A percentile compares a stretch with the other conserved stretches of the same genome.
These are phyloP conservation scores for Gymnogyps californianus DNA, from an alignment of 2,113 vertebrate genomes.

Conservation along the genomic window DNA sequence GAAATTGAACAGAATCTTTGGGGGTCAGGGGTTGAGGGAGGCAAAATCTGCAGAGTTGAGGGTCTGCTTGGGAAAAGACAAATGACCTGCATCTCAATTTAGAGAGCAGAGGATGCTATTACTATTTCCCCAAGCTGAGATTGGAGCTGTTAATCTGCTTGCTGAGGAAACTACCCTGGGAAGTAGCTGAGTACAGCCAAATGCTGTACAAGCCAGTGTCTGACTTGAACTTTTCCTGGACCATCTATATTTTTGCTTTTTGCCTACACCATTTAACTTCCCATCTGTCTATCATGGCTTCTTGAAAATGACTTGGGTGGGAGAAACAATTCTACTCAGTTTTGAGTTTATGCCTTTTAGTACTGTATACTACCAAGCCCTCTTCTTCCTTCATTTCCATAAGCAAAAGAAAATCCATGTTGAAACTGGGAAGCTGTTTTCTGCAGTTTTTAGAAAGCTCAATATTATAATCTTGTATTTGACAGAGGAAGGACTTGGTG, in stretches of 20 bases:
- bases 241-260: constrained; percentile 2
- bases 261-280: background rate
- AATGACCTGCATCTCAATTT: background rate
- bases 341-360: background rate
- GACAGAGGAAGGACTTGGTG: background rate
- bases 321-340: background rate
- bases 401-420: constrained; percentile 6
- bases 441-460: background rate
- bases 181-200: background rate
- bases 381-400: constrained; percentile 13
- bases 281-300: background rate
- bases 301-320: background rate
- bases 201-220: background rate
- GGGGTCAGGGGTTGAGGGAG: background rate
- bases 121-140: background rate
- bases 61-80: background rate
- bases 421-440: constrained; percentile 22
- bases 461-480: background rate
- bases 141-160: background rate
- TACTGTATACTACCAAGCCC: background rate
- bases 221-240: background rate
- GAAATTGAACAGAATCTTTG: background rate
- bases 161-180: background rate
- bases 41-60: background rate
- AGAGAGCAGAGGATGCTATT: background rate